Base-by-base conservation (phyloP, 2,113 vertebrate species). In the Perca fluviatilis region DNA sequence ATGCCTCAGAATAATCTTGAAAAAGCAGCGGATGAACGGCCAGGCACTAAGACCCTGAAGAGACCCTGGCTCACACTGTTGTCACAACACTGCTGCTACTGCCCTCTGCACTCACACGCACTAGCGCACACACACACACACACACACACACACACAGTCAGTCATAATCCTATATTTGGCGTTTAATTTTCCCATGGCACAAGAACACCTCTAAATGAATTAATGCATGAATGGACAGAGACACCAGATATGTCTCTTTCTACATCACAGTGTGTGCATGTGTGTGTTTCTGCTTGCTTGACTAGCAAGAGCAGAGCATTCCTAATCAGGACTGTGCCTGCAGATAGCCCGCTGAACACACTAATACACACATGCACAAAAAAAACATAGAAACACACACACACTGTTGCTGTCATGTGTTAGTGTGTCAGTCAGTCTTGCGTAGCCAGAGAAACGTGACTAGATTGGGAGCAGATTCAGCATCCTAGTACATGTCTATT, bases 381-480 rank as follows among this genome's bases (percentile, higher is more conserved):
- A 77, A 60, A 83, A 13, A 25, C 49, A 53, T 12, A 46, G 0
- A n/a, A 65, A 61, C 9, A 68, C 8, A 25, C 51, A 1, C 63
- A 69, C 84, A 63, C 75, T 64, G 58, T 57, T 75, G 69, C 87
- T 86, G 89, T 88, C 90, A 87, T 89, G 89, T 71, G 73, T 89
- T 86, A 85, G 82, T 91, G 85, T 90, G 83, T 90, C 86, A 89
- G 83, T 72, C 77, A 88, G 84, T 79, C 84, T 82, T 86, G 86
- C 68, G 33, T 85, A 80, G 83, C 73, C 74, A 43, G 75, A 84
- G 64, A 80, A 91, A 92, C 74, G 78, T 91, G 91, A 92, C 86
- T 79, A 68, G 87, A 92, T 85, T 78, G 68, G 65, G 70, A 93
- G 91, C 91, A 90, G 85, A 92, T 88, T 92, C 87, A 88, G 87